phyloP scores from a whole-genome alignment of 2,888 invertebrate species.

The Leucoptera coffeella region DNA sequence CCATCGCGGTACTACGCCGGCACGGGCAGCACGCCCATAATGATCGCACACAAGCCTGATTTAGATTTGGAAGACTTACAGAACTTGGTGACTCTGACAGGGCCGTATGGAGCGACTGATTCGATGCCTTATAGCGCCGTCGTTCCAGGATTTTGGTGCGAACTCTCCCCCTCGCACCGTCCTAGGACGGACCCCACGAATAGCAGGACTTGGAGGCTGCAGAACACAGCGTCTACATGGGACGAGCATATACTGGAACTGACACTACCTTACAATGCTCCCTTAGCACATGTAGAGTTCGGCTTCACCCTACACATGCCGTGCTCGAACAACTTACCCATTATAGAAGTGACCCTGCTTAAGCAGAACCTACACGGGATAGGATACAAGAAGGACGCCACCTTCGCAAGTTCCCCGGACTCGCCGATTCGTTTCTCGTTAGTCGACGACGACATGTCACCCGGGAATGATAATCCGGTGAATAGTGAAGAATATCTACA shows the following conservation, averaged over 20 bases:
- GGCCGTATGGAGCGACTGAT: slow-evolving; percentile 60
- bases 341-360: slow-evolving; percentile 65
- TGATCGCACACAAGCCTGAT: slow-evolving; percentile 55
- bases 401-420: slow-evolving; percentile 28
- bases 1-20: slow-evolving; percentile 22
- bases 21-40: slow-evolving; percentile 19
- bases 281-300: slow-evolving; percentile 85
- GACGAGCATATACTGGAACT: slow-evolving; percentile 90
- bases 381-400: slow-evolving; percentile 46
- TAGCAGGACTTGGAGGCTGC: slow-evolving; percentile 83
- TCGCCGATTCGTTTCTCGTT: slow-evolving; percentile 31
- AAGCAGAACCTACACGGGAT: slow-evolving; percentile 57
- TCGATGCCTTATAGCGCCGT: slow-evolving; percentile 71
- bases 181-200: slow-evolving; percentile 85
- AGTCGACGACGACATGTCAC: slow-evolving; percentile 22
- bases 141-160: slow-evolving; percentile 90
- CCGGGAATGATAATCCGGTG: slow-evolving; percentile 64
- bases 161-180: slow-evolving; percentile 85
- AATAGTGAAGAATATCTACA: slow-evolving; percentile 74
- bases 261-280: slow-evolving; percentile 71
- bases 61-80: slow-evolving; percentile 57
- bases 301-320: slow-evolving; percentile 76
- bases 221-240: slow-evolving; percentile 85
- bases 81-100: slow-evolving; percentile 66
- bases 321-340: slow-evolving; percentile 66